Conservation (phyloP, 2,113 vertebrate genomes). For the Phyllostomus hastatus region DNA sequence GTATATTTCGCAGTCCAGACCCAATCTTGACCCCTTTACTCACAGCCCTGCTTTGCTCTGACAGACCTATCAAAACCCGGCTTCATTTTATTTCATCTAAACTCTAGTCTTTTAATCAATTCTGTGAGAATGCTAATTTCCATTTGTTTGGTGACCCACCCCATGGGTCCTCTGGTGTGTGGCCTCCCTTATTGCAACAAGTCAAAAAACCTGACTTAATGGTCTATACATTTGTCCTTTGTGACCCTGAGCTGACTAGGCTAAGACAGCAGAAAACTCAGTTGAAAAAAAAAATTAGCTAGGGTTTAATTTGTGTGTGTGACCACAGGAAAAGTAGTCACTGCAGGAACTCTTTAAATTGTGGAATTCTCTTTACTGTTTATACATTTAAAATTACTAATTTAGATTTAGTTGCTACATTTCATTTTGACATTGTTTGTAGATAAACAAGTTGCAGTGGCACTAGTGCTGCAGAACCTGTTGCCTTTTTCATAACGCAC, state of each 20-base stretch:
- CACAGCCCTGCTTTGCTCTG: background rate
- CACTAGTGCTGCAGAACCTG: background rate
- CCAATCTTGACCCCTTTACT: background rate
- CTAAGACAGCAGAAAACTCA: background rate
- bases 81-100: background rate
- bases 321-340: background rate
- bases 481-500: background rate
- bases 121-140: background rate
- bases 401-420: background rate
- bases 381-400: background rate
- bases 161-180: background rate
- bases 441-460: background rate
- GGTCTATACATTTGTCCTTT: background rate
- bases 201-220: background rate
- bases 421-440: background rate
- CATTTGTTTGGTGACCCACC: background rate
- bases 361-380: background rate
- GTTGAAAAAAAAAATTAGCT: background rate
- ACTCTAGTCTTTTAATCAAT: background rate
- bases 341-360: background rate
- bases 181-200: background rate
- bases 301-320: background rate
- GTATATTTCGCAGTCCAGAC: background rate
- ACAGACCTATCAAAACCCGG: background rate
- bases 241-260: background rate